Evolutionary conservation across 2,888 invertebrate species (phyloP).

Genomic region (Lordiphosa fenestrarum): DNA sequence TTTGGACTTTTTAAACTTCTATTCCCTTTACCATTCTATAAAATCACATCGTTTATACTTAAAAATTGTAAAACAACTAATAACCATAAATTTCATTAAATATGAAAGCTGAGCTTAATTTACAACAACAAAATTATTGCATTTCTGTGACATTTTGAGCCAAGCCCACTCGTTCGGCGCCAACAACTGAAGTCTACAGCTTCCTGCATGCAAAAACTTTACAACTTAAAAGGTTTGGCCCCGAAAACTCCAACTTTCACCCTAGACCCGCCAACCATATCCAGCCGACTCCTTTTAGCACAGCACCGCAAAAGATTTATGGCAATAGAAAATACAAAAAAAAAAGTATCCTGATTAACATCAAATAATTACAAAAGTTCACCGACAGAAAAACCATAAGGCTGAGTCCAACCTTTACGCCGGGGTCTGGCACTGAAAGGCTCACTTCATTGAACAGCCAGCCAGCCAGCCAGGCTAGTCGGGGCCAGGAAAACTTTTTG

Average conservation of each 20-base stretch:
- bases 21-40: too few relatives aligned
- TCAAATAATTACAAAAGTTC: constrained; percentile 77
- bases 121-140: too few relatives aligned
- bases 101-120: too few relatives aligned
- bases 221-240: constrained; percentile 9
- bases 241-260: constrained; percentile 32
- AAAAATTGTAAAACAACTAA: too few relatives aligned
- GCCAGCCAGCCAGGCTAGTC: neutral
- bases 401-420: constrained; percentile 29
- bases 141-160: too few relatives aligned
- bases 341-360: constrained; percentile 60
- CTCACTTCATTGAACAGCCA: constrained; percentile 58
- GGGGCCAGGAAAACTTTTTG: constrained; percentile 54
- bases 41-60: too few relatives aligned
- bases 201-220: constrained; percentile 20
- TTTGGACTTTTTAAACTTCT: too few relatives aligned
- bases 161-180: too few relatives aligned
- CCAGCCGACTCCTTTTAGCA: neutral
- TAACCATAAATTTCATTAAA: too few relatives aligned
- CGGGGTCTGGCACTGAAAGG: constrained; percentile 25
- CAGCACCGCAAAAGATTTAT: constrained; percentile 49
- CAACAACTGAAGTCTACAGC: neutral
- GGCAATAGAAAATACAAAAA: constrained; percentile 43
- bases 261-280: constrained; percentile 28
- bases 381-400: constrained; percentile 57